Percentiles rank a stretch among this genome's conserved stretches.
Evolutionary conservation across 2,113 vertebrate species (phyloP).

Genomic region (Gnathonemus longibarbis): DNA sequence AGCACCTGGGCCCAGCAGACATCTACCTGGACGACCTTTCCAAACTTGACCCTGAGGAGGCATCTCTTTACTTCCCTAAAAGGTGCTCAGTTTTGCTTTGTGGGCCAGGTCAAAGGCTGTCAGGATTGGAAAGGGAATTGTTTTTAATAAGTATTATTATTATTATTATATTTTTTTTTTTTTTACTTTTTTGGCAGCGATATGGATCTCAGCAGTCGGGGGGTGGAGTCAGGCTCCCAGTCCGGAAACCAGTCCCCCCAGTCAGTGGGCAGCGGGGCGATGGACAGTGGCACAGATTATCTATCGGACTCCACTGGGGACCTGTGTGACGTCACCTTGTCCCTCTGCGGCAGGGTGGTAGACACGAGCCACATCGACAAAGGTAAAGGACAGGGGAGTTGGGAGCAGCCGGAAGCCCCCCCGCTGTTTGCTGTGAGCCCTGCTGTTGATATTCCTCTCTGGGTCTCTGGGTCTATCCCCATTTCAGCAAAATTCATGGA

Average conservation of each 20-base stretch:
- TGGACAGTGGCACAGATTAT: slow-evolving; percentile 53
- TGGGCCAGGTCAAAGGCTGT: background rate
- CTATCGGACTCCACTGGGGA: slow-evolving; percentile 51
- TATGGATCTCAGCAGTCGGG: slow-evolving; percentile 41
- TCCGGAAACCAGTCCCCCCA: slow-evolving; percentile 54
- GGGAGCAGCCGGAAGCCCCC: background rate
- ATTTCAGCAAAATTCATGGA: slow-evolving; percentile 75
- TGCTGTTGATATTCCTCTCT: background rate
- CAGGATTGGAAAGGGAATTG: background rate
- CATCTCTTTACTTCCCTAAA: slow-evolving; percentile 72
- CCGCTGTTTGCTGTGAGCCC: background rate
- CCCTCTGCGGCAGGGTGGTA: slow-evolving; percentile 75
- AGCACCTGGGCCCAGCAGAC: slow-evolving; percentile 65
- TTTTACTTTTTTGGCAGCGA: slow-evolving; percentile 52
- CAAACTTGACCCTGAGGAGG: slow-evolving; percentile 61
- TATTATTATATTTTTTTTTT: background rate
- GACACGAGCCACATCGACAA: slow-evolving; percentile 66
- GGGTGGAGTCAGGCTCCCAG: slow-evolving; percentile 39
- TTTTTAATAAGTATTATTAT: background rate
- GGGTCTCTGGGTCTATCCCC: background rate
- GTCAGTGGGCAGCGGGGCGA: slow-evolving; percentile 49
- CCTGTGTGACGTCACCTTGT: slow-evolving; percentile 65
- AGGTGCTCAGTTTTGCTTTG: slow-evolving; percentile 55
- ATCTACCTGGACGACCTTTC: slow-evolving; percentile 76
- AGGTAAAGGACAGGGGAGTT: slow-evolving; percentile 52